Evolutionary conservation across 1,140 invertebrate genomes (phyloP).

Genomic region (Odontomachus brunneus): DNA sequence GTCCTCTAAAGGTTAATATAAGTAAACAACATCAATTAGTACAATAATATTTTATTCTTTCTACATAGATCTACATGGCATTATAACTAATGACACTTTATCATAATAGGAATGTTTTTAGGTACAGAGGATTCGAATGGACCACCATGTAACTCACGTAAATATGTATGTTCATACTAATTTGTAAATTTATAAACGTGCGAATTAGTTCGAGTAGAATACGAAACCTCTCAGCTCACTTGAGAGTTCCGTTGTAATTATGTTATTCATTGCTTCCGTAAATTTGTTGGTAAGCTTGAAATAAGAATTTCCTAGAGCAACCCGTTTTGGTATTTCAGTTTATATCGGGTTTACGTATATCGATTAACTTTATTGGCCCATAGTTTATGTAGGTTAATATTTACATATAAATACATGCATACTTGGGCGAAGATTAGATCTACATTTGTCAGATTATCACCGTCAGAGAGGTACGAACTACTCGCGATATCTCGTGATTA

Average conservation of each 20-base stretch:
- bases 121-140: conserved; percentile 70
- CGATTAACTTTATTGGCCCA: conserved; percentile 48
- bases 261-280: conserved; percentile 2
- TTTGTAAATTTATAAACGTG: conserved; percentile 63
- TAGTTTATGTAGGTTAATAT: conserved; percentile 76
- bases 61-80: conserved; percentile 75
- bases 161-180: conserved; percentile 65
- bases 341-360: conserved; percentile 34
- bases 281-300: conserved; percentile 20
- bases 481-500: conserved; percentile 23
- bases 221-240: conserved; percentile 31
- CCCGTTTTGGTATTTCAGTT: conserved; percentile 16
- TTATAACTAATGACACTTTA: conserved; percentile 76
- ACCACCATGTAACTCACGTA: conserved; percentile 63
- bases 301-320: conserved; percentile 11
- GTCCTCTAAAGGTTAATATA: no score
- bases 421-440: conserved; percentile 59
- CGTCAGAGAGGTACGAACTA: conserved; percentile 40
- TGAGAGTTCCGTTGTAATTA: conserved; percentile 20
- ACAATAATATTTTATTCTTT: conserved; percentile 81
- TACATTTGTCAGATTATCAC: conserved; percentile 68
- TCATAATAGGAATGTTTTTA: conserved; percentile 76
- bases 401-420: conserved; percentile 79
- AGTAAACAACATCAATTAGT: conserved; percentile 45
- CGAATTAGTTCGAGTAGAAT: conserved; percentile 58